phyloP scores from a whole-genome alignment of 1,140 invertebrate genomes.

The Neodiprion virginianus region DNA sequence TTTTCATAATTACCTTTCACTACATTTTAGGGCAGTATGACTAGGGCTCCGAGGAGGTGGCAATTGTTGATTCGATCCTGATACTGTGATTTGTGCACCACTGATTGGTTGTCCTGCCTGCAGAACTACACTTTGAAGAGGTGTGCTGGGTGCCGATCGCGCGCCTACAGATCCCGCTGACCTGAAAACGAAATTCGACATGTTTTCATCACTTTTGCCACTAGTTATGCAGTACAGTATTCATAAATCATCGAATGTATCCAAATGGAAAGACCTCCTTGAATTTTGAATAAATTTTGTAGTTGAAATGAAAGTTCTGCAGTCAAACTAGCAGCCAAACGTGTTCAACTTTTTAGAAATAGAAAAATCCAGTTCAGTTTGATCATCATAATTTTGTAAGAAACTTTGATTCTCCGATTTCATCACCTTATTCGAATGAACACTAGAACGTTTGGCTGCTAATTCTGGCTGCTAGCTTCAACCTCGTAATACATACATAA shows the following conservation, averaged over 20 bases:
- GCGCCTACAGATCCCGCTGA: constrained; percentile 58
- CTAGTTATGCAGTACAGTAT: background rate
- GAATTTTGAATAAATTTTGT: background rate
- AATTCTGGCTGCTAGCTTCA: too few relatives aligned
- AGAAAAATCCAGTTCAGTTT: too few relatives aligned
- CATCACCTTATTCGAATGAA: too few relatives aligned
- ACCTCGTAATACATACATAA: too few relatives aligned
- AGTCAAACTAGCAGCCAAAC: too few relatives aligned
- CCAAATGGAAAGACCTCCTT: background rate
- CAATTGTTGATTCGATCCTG: constrained; percentile 40
- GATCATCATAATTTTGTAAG: too few relatives aligned
- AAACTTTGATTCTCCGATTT: too few relatives aligned
- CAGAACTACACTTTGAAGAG: constrained; percentile 46
- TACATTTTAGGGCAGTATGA: constrained; percentile 49
- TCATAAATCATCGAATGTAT: background rate
- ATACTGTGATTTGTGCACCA: constrained; percentile 45
- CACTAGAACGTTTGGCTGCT: too few relatives aligned
- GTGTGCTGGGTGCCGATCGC: constrained; percentile 55
- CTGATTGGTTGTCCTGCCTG: constrained; percentile 40
- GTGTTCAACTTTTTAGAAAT: too few relatives aligned
- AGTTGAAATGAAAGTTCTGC: too few relatives aligned
- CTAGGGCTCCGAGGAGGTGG: constrained; percentile 49
- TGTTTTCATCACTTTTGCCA: background rate
- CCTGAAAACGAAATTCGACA: constrained; percentile 35
- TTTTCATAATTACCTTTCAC: constrained; percentile 44